phyloP scores from a whole-genome alignment of 1,140 invertebrate genomes.

The Drosophila dunni region DNA sequence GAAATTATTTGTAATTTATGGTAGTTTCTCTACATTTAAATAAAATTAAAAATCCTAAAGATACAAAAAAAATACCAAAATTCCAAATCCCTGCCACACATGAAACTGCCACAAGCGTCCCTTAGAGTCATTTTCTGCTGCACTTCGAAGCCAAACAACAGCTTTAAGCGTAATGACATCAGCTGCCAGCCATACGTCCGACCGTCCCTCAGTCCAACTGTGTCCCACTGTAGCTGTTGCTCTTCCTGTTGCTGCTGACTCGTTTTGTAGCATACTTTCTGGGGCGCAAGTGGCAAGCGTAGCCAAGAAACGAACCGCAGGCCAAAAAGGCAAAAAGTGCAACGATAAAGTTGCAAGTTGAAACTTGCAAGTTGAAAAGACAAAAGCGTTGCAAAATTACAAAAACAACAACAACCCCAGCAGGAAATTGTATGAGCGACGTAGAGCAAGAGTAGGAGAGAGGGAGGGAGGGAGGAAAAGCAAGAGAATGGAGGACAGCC shows the following conservation, averaged over 20 bases:
- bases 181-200: slow-evolving; percentile 13
- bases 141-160: slow-evolving; percentile 23
- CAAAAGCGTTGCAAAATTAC: slow-evolving; percentile 58
- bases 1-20: too few relatives aligned
- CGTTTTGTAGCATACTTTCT: slow-evolving; percentile 29
- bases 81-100: background rate
- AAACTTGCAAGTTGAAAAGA: slow-evolving; percentile 49
- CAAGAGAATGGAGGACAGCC: too few relatives aligned
- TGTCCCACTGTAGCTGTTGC: background rate
- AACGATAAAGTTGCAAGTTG: slow-evolving; percentile 66
- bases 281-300: slow-evolving; percentile 28
- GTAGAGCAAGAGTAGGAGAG: slow-evolving; percentile 8
- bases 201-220: too few relatives aligned
- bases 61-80: background rate
- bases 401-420: background rate
- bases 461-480: slow-evolving; percentile 5
- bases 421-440: slow-evolving; percentile 4
- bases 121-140: background rate
- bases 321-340: slow-evolving; percentile 54
- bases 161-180: slow-evolving; percentile 49
- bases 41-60: too few relatives aligned
- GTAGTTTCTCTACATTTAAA: too few relatives aligned
- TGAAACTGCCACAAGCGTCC: slow-evolving; percentile 14
- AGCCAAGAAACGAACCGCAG: slow-evolving; percentile 40
- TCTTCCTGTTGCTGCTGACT: background rate